phyloP scores from a whole-genome alignment of 2,113 vertebrate species.

The Coreoperca whiteheadi region DNA sequence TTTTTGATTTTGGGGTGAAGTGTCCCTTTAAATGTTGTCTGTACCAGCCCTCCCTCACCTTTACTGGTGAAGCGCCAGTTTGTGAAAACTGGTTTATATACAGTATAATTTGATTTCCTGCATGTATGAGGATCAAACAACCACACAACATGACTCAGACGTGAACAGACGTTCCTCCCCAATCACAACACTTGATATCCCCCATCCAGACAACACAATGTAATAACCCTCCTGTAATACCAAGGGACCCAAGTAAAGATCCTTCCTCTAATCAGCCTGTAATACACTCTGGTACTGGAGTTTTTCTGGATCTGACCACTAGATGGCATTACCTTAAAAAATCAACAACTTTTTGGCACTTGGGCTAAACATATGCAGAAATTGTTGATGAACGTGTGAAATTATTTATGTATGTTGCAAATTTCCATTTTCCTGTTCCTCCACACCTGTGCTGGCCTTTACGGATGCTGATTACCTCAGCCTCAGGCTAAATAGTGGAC shows the following conservation, averaged over 20 bases:
- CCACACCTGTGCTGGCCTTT: background rate
- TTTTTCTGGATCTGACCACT: slow-evolving; percentile 12
- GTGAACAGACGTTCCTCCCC: slow-evolving; percentile 22
- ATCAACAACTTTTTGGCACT: background rate
- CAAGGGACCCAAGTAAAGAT: slow-evolving; percentile 11
- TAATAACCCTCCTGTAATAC: slow-evolving; percentile 28
- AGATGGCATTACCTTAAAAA: slow-evolving; percentile 21
- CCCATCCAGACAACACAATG: slow-evolving; percentile 8
- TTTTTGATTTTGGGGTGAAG: too few relatives aligned
- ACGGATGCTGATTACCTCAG: slow-evolving; percentile 23
- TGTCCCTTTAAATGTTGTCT: background rate
- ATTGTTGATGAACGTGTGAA: background rate
- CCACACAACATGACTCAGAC: slow-evolving; percentile 17
- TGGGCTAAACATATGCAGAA: background rate
- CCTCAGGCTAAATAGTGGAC: slow-evolving; percentile 38
- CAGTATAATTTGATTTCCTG: slow-evolving; percentile 16
- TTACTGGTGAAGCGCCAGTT: background rate
- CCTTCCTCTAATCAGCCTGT: slow-evolving; percentile 2
- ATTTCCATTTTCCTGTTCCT: slow-evolving; percentile 7
- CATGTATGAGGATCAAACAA: slow-evolving; percentile 34
- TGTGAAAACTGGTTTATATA: background rate
- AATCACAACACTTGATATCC: slow-evolving; percentile 24
- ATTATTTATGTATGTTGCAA: slow-evolving; percentile 10
- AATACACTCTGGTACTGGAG: background rate
- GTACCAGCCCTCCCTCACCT: background rate